Base-by-base conservation (phyloP, 1,140 invertebrate species). In the Pogonognathellus flavescens region DNA sequence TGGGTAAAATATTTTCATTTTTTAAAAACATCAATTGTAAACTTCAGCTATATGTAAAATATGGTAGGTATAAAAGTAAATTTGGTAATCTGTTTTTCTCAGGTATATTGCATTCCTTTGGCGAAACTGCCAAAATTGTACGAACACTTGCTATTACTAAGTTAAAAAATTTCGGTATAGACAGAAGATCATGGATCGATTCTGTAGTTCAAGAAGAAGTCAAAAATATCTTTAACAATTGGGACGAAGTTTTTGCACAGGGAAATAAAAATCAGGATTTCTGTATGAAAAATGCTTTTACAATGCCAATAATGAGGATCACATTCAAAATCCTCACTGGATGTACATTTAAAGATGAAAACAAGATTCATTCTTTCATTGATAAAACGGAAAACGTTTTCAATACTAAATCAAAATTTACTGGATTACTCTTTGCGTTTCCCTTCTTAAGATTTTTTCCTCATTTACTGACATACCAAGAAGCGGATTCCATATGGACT, bases 1-100 rank as follows among this genome's bases (percentile, higher is more conserved):
- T 76, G 31, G 70, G 70, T 76, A 76, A 31, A n/a, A 9, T n/a
- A 76, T 14, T 14, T n/a, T n/a, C n/a, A n/a, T n/a, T n/a, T n/a
- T n/a, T n/a, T n/a, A n/a, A n/a, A n/a, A n/a, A n/a, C n/a, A n/a
- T n/a, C n/a, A n/a, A n/a, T n/a, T 41, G 22, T 70, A 31, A 14
- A 41, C 13, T 1, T 10, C 0, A 60, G 16, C n/a, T 18, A 18
- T 2, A 1, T 16, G n/a, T 1, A 59, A 16, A 8, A 59, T n/a
- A 59, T 2, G 16, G 8, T 18, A 16, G 11, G n/a, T 59, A 18
- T 59, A 18, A 2, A 59, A 66, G 7, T 25, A 25, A 66, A 31
- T 13, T 18, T 70, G 14, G 14, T 41, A 41, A 70, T 41, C 10
- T 6, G 22, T 20, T 3, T 70, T 18, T n/a, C 18, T 9, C 22